Evolutionary conservation across 1,140 invertebrate genomes (phyloP).

Genomic region (Berghia stephanieae): DNA sequence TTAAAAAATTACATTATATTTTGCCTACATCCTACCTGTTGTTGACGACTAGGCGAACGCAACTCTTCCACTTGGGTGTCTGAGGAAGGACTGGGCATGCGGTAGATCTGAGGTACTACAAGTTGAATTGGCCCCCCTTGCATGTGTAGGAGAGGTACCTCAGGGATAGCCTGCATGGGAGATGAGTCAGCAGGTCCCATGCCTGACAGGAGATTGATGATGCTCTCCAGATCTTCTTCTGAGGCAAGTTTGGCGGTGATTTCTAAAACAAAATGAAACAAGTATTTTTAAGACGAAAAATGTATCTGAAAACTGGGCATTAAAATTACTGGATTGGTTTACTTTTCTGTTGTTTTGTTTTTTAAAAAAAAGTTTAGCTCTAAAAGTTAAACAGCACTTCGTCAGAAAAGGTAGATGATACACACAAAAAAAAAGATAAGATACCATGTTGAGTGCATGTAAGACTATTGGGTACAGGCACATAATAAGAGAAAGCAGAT

Average conservation of each 20-base stretch:
- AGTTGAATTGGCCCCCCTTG: conserved; percentile 42
- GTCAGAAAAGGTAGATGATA: too few relatives aligned
- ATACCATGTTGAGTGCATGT: too few relatives aligned
- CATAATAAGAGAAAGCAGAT: too few relatives aligned
- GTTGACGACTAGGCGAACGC: conserved; percentile 29
- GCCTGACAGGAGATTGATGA: conserved; percentile 59
- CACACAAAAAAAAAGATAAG: too few relatives aligned
- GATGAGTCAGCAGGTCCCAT: conserved; percentile 20
- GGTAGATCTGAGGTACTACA: conserved; percentile 43
- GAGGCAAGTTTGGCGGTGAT: conserved; percentile 53
- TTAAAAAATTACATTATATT: not conserved
- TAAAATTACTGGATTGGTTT: too few relatives aligned
- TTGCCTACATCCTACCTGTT: conserved; percentile 33
- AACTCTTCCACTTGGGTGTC: conserved; percentile 38
- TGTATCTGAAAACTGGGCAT: too few relatives aligned
- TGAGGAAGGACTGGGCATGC: conserved; percentile 39
- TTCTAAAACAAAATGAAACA: too few relatives aligned
- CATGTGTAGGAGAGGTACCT: conserved; percentile 12
- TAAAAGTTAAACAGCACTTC: too few relatives aligned
- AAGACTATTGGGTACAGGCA: too few relatives aligned
- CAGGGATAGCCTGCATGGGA: conserved; percentile 34
- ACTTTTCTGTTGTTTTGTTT: too few relatives aligned
- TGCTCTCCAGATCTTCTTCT: conserved; percentile 60
- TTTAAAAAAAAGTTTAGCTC: too few relatives aligned
- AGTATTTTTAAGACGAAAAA: too few relatives aligned